phyloP scores from a whole-genome alignment of 2,113 vertebrate species.

The Vidua chalybeata region DNA sequence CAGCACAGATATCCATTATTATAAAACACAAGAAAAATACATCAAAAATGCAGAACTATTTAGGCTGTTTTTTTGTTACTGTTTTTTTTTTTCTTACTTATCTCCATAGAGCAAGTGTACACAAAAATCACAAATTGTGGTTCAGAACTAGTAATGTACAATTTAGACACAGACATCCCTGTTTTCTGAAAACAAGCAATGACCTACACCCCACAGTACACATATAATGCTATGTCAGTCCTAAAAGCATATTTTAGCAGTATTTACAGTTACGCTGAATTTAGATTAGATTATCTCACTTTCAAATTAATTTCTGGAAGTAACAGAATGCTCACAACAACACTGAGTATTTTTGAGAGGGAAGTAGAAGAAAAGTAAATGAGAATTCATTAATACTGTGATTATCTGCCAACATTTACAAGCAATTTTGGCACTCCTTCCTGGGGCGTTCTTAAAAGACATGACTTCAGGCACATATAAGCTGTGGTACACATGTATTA shows the following conservation, averaged over 20 bases:
- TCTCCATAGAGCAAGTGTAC: background rate
- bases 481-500: background rate
- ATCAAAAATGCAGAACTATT: background rate
- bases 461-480: background rate
- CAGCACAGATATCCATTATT: background rate
- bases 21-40: slow-evolving; percentile 10
- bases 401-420: background rate
- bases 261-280: slow-evolving; percentile 42
- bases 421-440: background rate
- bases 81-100: background rate
- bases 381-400: background rate
- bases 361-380: background rate
- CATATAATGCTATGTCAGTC: background rate
- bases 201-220: background rate
- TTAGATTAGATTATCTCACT: slow-evolving; percentile 28
- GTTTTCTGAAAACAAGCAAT: slow-evolving; percentile 51
- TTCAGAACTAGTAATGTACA: slow-evolving; percentile 19
- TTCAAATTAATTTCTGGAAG: slow-evolving; percentile 32
- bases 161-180: slow-evolving; percentile 46
- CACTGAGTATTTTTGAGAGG: background rate
- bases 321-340: slow-evolving; percentile 16
- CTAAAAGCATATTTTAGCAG: slow-evolving; percentile 43
- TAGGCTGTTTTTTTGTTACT: background rate
- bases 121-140: slow-evolving; percentile 17
- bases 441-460: background rate